phyloP scores from a whole-genome alignment of 2,888 invertebrate species.

The Bruchidius siliquastri region DNA sequence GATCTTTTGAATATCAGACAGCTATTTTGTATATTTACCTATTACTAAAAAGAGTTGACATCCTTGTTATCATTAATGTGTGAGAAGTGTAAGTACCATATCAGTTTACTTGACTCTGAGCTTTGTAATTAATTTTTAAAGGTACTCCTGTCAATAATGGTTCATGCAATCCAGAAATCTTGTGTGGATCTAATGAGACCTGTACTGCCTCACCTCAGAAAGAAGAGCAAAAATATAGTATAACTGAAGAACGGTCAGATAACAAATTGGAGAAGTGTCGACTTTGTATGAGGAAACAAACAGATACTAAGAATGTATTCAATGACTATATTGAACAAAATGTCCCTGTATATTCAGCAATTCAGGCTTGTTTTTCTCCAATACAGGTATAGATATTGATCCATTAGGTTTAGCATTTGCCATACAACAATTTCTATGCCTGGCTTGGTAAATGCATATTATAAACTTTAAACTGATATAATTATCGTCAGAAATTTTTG shows the following conservation, averaged over 20 bases:
- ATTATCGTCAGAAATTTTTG: too few relatives aligned
- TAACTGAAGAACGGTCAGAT: not conserved
- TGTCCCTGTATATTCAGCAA: slow-evolving; percentile 20
- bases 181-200: not conserved
- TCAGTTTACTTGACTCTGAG: too few relatives aligned
- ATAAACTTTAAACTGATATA: too few relatives aligned
- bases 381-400: slow-evolving; percentile 23
- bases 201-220: not conserved
- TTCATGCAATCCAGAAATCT: not conserved
- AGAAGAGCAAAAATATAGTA: not conserved
- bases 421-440: too few relatives aligned
- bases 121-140: not conserved
- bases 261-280: slow-evolving; percentile 15
- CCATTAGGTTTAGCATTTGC: not conserved
- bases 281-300: slow-evolving; percentile 17
- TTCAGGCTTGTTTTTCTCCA: slow-evolving; percentile 29
- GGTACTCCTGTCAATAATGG: not conserved
- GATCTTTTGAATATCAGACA: too few relatives aligned
- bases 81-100: too few relatives aligned
- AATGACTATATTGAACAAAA: slow-evolving; percentile 19
- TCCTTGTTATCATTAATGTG: too few relatives aligned
- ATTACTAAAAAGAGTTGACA: too few relatives aligned
- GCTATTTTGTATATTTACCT: too few relatives aligned
- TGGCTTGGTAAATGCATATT: too few relatives aligned
- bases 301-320: slow-evolving; percentile 15